Evolutionary conservation across 2,113 vertebrate species (phyloP), one percentile per base, ranked within the genome.

Genomic region (Clarias batrachus): DNA sequence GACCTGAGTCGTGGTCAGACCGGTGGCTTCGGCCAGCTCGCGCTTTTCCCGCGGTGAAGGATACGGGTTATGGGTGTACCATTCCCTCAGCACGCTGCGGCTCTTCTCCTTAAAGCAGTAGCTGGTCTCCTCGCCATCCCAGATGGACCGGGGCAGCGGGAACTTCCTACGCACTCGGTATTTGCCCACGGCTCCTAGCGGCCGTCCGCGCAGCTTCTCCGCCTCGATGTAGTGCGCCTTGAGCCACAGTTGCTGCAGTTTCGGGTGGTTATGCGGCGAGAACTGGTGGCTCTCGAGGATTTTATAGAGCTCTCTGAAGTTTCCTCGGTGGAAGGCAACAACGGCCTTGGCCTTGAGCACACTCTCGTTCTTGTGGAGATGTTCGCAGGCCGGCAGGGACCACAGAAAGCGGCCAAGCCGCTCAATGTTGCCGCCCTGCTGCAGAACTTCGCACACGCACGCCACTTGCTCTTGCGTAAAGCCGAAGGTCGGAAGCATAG

Each of bases 61-160:
- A 80, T 98, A 98, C 0, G 97, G 97, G 90, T 98, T 98, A 92
- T 98, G 97, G 13, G 97, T 97, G 91, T 98, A 98, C 97, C 97
- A 98, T 91, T 97, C 97, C 54, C 97, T 94, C 60, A 97, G 93
- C 33, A 97, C 95, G 92, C 96, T 97, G 91, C 97, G 91, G 65
- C 96, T 97, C 92, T 97, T 97, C 78, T 97, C 97, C 93, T 97
- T 97, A 93, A 97, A 97, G 94, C 97, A 97, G 92, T 97, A 97
- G 92, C 97, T 97, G 2, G 97, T 97, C 92, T 97, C 97, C 89
- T 97, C 97, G 81, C 97, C 97, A 94, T 97, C 97, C 97, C 97
- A 97, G 92, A 97, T 97, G 87, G 96, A 97, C 81, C 97, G 95
- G 81, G 97, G 97, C 89, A 97, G 91, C 5, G 97, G 97, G 86